Conservation (phyloP, 1,140 invertebrate genomes). For the Penaeus chinensis region DNA sequence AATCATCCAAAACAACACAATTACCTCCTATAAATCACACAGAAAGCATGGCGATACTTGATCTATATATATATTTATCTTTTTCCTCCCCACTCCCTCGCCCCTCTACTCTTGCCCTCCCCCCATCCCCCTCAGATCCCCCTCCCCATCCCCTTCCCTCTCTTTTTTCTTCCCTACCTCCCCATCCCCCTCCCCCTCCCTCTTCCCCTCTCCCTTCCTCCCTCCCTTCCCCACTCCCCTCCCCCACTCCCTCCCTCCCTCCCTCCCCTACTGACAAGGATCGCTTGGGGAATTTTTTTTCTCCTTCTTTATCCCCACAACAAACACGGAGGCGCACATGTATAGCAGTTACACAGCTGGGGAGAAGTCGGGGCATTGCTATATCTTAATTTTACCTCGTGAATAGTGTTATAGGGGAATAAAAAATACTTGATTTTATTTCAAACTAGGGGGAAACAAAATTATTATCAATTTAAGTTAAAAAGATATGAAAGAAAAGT, state of each 20-base stretch:
- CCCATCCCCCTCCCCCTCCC: not conserved
- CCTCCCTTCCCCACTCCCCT: not conserved
- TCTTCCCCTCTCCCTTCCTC: not conserved
- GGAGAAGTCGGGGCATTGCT: no score
- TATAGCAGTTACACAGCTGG: not conserved
- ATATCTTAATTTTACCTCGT: no score
- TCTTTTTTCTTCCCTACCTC: no score
- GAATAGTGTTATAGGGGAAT: no score
- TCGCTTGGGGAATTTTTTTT: slow-evolving; percentile 10
- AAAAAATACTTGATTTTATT: no score
- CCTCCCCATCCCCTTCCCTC: slow-evolving; percentile 15
- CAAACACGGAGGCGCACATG: slow-evolving; percentile 37
- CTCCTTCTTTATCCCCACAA: not conserved
- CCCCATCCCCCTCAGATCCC: slow-evolving; percentile 5
- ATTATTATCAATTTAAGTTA: no score
- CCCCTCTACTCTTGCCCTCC: not conserved
- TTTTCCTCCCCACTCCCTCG: slow-evolving; percentile 15
- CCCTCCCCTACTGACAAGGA: slow-evolving; percentile 1
- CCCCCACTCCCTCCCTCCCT: not conserved
- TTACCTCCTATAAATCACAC: no score
- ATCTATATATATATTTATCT: not conserved
- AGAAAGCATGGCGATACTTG: not conserved
- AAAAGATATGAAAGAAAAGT: no score
- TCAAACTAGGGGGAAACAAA: no score
- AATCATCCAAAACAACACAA: no score